A percentile compares a stretch with the other conserved stretches of the same genome.
Evolutionary conservation across 2,888 invertebrate species (phyloP).

Genomic region (Taphrorychus bicolor): DNA sequence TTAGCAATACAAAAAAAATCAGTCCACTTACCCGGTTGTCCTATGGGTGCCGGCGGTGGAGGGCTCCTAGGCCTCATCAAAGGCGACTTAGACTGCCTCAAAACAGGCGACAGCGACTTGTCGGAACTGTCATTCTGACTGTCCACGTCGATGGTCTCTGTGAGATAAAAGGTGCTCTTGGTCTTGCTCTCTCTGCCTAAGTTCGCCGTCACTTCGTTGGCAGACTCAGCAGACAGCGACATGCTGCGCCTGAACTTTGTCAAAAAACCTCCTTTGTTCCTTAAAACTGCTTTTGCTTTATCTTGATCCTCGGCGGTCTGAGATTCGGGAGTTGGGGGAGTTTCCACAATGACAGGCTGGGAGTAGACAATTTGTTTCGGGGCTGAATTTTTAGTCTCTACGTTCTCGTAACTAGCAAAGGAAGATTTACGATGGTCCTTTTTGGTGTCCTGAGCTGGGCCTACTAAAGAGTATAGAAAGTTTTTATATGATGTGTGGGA

Average conservation of each 20-base stretch:
- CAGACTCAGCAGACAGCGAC: constrained; percentile 65
- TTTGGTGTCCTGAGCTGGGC: neutral
- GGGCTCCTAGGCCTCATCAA: constrained; percentile 47
- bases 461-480: neutral
- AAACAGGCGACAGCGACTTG: constrained; percentile 36
- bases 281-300: constrained; percentile 17
- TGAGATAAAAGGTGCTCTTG: constrained; percentile 74
- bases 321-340: constrained; percentile 24
- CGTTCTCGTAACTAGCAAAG: constrained; percentile 17
- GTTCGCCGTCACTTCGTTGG: constrained; percentile 62
- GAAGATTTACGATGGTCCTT: neutral
- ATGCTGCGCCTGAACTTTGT: constrained; percentile 69
- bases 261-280: constrained; percentile 48
- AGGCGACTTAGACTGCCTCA: constrained; percentile 24
- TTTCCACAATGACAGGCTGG: constrained; percentile 10
- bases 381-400: constrained; percentile 13
- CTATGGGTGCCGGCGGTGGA: constrained; percentile 55
- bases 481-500: neutral
- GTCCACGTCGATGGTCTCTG: constrained; percentile 71
- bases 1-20: no score
- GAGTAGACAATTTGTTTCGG: constrained; percentile 9
- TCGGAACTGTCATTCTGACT: constrained; percentile 42
- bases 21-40: constrained; percentile 36
- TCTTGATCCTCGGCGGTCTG: constrained; percentile 25
- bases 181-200: constrained; percentile 45